A percentile compares a stretch with the other conserved stretches of the same genome.
Conservation (phyloP, 2,113 vertebrate species). For the Mustela lutreola region DNA sequence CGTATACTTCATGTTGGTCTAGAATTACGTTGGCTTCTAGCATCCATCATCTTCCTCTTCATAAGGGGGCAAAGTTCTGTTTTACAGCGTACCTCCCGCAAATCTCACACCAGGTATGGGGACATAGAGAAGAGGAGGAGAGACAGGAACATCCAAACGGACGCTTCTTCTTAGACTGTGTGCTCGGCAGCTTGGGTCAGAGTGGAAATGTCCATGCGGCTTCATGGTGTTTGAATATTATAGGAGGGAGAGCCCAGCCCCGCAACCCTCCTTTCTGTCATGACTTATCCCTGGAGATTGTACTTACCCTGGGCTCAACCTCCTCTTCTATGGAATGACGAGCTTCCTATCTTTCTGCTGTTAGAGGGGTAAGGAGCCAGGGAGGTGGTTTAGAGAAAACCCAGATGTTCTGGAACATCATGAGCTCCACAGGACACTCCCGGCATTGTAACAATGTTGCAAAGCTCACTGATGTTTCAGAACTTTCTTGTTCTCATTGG, state of each 20-base stretch:
- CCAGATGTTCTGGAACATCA: not conserved
- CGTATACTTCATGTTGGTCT: not conserved
- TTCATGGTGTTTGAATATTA: not conserved
- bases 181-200: not conserved
- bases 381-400: not conserved
- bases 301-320: too few species aligned
- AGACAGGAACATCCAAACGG: not conserved
- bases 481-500: not conserved
- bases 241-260: too few species aligned
- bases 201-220: too few species aligned
- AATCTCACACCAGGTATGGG: too few species aligned
- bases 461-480: not conserved
- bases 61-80: not conserved
- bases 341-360: not conserved
- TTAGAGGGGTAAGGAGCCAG: not conserved
- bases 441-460: accelerated
- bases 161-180: too few species aligned
- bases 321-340: not conserved
- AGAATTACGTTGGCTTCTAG: not conserved
- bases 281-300: too few species aligned
- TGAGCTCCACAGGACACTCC: not conserved
- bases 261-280: not conserved
- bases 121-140: not conserved
- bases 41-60: not conserved
- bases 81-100: not conserved